Percentiles rank a stretch among this genome's conserved stretches.
Evolutionary conservation across 2,113 vertebrate species (phyloP).

Genomic region (Atrichornis clamosus): DNA sequence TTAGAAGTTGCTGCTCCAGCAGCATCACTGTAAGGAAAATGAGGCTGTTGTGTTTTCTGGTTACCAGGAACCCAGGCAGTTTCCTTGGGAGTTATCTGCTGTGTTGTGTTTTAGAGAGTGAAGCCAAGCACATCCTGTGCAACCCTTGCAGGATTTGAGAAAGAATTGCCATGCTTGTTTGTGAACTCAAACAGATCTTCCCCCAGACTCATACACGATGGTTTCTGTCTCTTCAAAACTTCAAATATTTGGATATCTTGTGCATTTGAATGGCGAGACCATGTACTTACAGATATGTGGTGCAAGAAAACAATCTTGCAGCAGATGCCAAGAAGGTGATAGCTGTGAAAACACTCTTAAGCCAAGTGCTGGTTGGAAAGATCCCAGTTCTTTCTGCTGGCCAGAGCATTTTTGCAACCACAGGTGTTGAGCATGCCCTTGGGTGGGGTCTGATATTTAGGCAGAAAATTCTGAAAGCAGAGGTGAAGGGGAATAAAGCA

Average conservation of each 20-base stretch:
- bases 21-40: neutral
- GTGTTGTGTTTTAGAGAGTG: neutral
- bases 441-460: neutral
- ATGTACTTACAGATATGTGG: fast-evolving
- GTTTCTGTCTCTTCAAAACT: neutral
- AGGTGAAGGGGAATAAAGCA: neutral
- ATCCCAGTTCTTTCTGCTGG: neutral
- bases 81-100: neutral
- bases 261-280: neutral
- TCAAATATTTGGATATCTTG: neutral
- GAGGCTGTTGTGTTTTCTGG: neutral
- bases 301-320: neutral
- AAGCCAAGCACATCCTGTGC: neutral
- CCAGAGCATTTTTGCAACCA: neutral
- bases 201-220: neutral
- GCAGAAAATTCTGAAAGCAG: neutral
- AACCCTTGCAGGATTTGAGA: neutral
- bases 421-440: neutral
- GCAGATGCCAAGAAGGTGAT: neutral
- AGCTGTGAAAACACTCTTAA: neutral
- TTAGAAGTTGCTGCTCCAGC: neutral
- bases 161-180: neutral
- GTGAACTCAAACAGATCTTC: neutral
- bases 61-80: neutral
- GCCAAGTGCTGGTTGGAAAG: neutral